Conservation (phyloP, 2,888 invertebrate genomes). For the Folsomia manolachei region DNA sequence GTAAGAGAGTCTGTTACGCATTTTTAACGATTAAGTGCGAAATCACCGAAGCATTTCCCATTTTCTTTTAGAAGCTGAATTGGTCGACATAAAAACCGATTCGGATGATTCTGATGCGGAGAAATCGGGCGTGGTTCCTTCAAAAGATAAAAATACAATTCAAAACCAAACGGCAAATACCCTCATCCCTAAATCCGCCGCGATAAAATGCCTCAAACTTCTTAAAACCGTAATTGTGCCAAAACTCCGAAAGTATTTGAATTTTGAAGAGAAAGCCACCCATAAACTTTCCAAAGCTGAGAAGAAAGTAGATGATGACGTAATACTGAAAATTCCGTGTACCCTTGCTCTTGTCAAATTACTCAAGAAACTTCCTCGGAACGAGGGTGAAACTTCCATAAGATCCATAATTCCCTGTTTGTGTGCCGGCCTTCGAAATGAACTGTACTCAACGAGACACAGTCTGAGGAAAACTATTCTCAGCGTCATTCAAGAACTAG, state of each 20-base stretch:
- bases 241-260: constrained; percentile 35
- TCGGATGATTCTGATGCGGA: background rate
- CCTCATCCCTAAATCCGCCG: constrained; percentile 29
- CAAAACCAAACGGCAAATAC: background rate
- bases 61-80: too few relatives aligned
- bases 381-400: constrained; percentile 35
- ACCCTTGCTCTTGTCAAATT: constrained; percentile 41
- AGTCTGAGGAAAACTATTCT: constrained; percentile 38
- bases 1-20: too few relatives aligned
- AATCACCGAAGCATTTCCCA: background rate
- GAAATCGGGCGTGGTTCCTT: constrained; percentile 13
- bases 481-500: constrained; percentile 38
- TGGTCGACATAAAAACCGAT: background rate
- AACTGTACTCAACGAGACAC: constrained; percentile 34
- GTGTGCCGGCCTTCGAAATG: constrained; percentile 37
- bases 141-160: constrained; percentile 14
- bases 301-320: constrained; percentile 40
- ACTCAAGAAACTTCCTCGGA: constrained; percentile 37
- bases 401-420: constrained; percentile 42
- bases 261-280: constrained; percentile 40
- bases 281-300: constrained; percentile 37
- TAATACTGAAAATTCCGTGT: constrained; percentile 41
- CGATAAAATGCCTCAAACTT: constrained; percentile 30
- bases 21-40: too few relatives aligned
- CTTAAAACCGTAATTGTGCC: constrained; percentile 35